phyloP scores from a whole-genome alignment of 1,140 invertebrate species.

The Notospermus geniculatus region DNA sequence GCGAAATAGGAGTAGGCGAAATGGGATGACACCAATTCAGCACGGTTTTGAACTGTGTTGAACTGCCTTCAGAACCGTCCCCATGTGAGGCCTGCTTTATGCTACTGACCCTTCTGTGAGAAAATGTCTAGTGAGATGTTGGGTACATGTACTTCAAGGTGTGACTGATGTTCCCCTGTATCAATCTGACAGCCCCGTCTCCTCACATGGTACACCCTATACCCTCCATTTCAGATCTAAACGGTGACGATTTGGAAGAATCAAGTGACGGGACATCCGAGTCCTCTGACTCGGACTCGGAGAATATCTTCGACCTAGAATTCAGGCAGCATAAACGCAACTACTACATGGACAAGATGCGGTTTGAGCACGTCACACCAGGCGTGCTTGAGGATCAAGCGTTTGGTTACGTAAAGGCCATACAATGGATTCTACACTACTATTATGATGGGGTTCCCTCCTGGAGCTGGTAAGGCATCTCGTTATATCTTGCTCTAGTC shows the following conservation, averaged over 20 bases:
- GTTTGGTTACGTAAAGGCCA: slow-evolving; percentile 82
- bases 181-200: too few relatives aligned
- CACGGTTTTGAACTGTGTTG: too few relatives aligned
- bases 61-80: too few relatives aligned
- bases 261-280: slow-evolving; percentile 15
- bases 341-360: slow-evolving; percentile 90
- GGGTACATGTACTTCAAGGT: too few relatives aligned
- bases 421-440: slow-evolving; percentile 96
- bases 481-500: too few relatives aligned
- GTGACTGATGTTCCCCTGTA: too few relatives aligned
- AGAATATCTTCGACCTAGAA: slow-evolving; percentile 61
- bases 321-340: slow-evolving; percentile 83
- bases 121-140: too few relatives aligned
- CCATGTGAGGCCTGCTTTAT: too few relatives aligned
- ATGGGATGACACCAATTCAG: too few relatives aligned
- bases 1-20: too few relatives aligned
- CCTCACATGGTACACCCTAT: too few relatives aligned
- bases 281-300: neutral
- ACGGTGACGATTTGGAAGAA: slow-evolving; percentile 24
- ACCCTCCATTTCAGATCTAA: slow-evolving; percentile 27
- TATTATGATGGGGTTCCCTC: slow-evolving; percentile 95
- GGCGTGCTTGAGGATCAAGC: slow-evolving; percentile 78
- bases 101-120: too few relatives aligned
- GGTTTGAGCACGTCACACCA: slow-evolving; percentile 68
- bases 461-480: slow-evolving; percentile 86